phyloP scores from a whole-genome alignment of 2,797 vertebrate genomes.

The Acanthopagrus latus region DNA sequence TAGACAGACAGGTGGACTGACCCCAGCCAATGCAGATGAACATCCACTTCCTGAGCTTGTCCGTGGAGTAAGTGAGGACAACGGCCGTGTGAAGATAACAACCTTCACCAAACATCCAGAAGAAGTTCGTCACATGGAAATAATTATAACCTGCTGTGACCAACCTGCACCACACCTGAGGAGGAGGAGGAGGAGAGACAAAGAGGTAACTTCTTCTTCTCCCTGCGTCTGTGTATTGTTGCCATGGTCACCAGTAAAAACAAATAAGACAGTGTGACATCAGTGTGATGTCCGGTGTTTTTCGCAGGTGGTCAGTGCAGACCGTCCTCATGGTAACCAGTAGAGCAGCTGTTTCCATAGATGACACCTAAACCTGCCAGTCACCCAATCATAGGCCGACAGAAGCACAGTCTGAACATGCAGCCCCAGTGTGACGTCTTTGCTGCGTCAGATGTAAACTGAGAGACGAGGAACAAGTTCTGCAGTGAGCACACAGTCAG shows the following conservation, averaged over 20 bases:
- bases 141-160: constrained; percentile 95
- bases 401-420: no score
- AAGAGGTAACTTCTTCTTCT: no score
- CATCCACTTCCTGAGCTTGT: constrained; percentile 95
- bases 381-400: no score
- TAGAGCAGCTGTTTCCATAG: no score
- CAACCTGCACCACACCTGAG: constrained; percentile 92
- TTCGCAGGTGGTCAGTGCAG: no score
- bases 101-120: constrained; percentile 98
- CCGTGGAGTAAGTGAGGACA: constrained; percentile 94
- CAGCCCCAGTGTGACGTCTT: no score
- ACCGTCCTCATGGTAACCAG: background rate
- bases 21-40: constrained; percentile 96
- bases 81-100: constrained; percentile 96
- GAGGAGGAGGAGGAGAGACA: background rate
- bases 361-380: no score
- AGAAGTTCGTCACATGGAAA: constrained; percentile 96
- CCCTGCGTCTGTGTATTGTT: background rate
- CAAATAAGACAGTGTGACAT: background rate
- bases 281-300: background rate
- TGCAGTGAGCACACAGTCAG: no score
- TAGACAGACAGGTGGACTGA: constrained; percentile 70
- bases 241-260: no score
- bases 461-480: no score
- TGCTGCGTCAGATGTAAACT: no score